A percentile compares a stretch with the other conserved stretches of the same genome.
Conservation (phyloP, 2,113 vertebrate species). For the Empidonax alnorum region DNA sequence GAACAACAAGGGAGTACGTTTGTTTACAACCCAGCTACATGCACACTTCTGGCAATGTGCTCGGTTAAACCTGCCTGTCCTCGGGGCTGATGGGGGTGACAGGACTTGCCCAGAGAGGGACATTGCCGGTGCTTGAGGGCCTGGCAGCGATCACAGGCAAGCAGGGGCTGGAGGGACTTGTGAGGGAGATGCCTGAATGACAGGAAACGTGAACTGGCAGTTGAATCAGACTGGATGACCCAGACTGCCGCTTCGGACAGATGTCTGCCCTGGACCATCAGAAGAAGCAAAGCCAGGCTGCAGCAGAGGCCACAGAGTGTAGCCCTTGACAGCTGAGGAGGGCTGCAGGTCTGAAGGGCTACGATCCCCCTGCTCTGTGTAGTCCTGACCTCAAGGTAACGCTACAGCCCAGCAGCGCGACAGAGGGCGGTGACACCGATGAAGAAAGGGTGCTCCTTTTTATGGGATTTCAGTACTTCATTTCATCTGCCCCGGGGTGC, state of each 20-base stretch:
- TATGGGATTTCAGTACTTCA: neutral
- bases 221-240: neutral
- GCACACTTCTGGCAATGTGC: neutral
- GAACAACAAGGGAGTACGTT: neutral
- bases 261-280: neutral
- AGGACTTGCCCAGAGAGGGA: neutral
- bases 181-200: neutral
- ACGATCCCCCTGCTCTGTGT: fast-evolving
- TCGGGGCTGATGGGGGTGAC: neutral
- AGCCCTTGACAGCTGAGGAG: neutral
- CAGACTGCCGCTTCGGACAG: neutral
- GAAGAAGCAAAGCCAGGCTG: neutral
- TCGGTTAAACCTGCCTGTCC: neutral
- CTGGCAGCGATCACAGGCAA: neutral
- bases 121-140: neutral
- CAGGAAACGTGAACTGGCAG: neutral
- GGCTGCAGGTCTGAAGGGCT: fast-evolving
- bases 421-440: neutral
- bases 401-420: neutral
- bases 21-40: neutral
- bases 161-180: neutral
- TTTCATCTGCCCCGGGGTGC: neutral
- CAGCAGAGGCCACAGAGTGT: neutral
- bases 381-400: neutral
- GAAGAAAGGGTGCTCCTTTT: neutral